Evolutionary conservation across 2,797 vertebrate species (phyloP), one percentile per base, ranked within the genome.

Genomic region (Acipenser oxyrinchus): DNA sequence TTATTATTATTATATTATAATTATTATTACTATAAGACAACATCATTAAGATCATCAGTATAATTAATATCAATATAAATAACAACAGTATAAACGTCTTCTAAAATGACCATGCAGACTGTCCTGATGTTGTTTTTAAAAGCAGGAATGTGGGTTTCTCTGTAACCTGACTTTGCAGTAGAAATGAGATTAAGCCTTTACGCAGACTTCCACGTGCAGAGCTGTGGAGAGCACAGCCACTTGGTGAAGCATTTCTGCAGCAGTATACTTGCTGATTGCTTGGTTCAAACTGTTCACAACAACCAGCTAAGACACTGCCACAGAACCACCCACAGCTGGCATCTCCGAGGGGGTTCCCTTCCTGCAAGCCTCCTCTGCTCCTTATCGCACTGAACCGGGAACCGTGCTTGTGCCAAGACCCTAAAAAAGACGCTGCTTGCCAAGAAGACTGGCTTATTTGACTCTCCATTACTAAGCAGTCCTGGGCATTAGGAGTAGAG

Each of bases 271-370:
- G 97, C 97, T 99, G 97, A 99, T 98, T 99, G 97, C 97, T 98
- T 96, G 91, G 92, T 94, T 83, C 79, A 88, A 84, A 89, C 85
- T 89, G 87, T 84, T 93, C 92, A 97, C 95, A 98, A 99, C 97
- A 99, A 99, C 96, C 97, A 99, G 97, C 97, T 99, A 99, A 99
- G 96, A 99, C 97, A 99, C 97, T 99, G 97, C 97, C 97, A 99
- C 86, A 99, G 96, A 98, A 99, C 92, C 94, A 95, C 95, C 89
- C 95, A 97, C 97, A 94, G 90, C 82, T 79, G 88, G 87, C 89
- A 72, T 69, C 12, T 49, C 55, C 1, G 10, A 7, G 60, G 8
- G 1, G 11, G 69, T 48, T 11, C 63, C 59, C 7, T 53, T 71
- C 68, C 59, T 70, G 69, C 48, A 64, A 11, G 13, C 72, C 15